Base-by-base conservation (phyloP, 2,888 invertebrate species). In the Andrena fulva region DNA sequence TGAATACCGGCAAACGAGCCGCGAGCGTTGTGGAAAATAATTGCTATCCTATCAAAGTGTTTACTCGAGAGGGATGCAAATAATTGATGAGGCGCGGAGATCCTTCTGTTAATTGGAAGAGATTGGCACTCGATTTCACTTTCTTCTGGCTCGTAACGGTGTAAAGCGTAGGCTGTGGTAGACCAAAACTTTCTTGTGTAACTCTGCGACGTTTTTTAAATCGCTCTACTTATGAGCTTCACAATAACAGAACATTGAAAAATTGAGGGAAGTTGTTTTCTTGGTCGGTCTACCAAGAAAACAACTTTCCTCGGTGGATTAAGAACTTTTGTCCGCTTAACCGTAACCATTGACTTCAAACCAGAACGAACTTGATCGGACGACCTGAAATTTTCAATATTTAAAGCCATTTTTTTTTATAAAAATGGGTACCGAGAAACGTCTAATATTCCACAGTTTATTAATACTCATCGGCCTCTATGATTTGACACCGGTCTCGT, bases 21-120 rank as follows among this genome's bases (percentile, higher is more conserved):
- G 54, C 50, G 66, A 56, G 27, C 54, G 42, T 62, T 33, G 64
- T 33, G 70, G 76, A 85, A 85, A 85, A 73, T 80, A 80, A 77
- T 80, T 35, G 20, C 59, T 54, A 24, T n/a, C 31, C 27, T 48
- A 20, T 20, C 54, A 4, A 20, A 33, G 76, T n/a, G 35, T 77
- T 59, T 59, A 64, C 29, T 67, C 35, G 33, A 77, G 63, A 31
- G n/a, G 20, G 20, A 63, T 31, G 31, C 56, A 67, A 75, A 63
- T 63, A 50, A 75, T 68, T 29, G 48, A 74, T 8, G 54, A 50
- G 63, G 27, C 35, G 12, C 16, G 29, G 16, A 48, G 63, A 62
- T 63, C 29, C 59, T 54, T 62, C 64, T 48, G 31, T 64, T 67
- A 80, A 80, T 71, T 77, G 50, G 70, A 66, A 80, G 50, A 52